Percentiles rank a stretch among this genome's conserved stretches.
phyloP scores from a whole-genome alignment of 2,888 invertebrate genomes.

The Nomada fabriciana region DNA sequence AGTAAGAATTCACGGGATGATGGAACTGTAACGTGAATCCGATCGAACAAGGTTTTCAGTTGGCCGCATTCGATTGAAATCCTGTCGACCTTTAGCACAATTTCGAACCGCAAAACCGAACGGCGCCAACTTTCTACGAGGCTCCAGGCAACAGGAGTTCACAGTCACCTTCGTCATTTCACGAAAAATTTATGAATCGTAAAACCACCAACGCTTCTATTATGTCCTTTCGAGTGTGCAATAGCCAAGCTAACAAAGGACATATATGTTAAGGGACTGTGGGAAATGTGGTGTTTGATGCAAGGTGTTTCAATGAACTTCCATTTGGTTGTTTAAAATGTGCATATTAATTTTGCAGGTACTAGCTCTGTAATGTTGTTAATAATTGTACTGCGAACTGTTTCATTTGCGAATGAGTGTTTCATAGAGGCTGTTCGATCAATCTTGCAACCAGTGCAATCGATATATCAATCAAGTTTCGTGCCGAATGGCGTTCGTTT shows the following conservation, averaged over 20 bases:
- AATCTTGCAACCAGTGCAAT: constrained; percentile 25
- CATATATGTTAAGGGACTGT: not conserved
- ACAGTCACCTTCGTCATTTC: constrained; percentile 26
- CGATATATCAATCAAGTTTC: constrained; percentile 39
- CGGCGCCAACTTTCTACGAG: constrained; percentile 51
- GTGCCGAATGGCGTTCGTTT: constrained; percentile 12
- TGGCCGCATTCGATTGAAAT: constrained; percentile 34
- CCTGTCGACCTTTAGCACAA: constrained; percentile 52
- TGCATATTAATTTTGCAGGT: too few species aligned
- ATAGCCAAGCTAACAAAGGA: not conserved
- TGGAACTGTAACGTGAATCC: not conserved
- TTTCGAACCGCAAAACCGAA: constrained; percentile 45
- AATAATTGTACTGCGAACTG: too few species aligned
- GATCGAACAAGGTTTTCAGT: constrained; percentile 34
- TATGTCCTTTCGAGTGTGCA: not conserved
- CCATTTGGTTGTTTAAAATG: too few species aligned
- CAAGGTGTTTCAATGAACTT: too few species aligned
- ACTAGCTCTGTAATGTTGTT: too few species aligned
- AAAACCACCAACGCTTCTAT: constrained; percentile 5
- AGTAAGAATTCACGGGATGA: not conserved
- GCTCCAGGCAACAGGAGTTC: constrained; percentile 42
- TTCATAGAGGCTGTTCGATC: constrained; percentile 1
- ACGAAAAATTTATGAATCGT: constrained; percentile 20
- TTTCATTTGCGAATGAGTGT: too few species aligned
- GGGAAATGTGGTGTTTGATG: not conserved